phyloP scores from a whole-genome alignment of 2,888 invertebrate genomes.

The Nephrotoma appendiculata region DNA sequence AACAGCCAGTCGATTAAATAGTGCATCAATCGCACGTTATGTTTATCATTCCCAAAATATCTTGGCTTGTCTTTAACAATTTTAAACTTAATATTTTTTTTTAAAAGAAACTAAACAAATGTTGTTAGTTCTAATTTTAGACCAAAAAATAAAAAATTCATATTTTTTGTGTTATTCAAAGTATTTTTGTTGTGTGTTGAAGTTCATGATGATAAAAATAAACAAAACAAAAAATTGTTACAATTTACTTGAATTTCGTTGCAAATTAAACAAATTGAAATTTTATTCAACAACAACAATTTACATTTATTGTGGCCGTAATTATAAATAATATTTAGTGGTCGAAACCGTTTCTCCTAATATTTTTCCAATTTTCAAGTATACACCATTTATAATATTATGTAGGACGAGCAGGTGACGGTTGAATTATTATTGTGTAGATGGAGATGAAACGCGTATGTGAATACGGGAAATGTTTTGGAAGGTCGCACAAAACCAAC shows the following conservation, averaged over 20 bases:
- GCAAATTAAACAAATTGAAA: neutral
- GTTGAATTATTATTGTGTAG: neutral
- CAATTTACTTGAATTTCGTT: neutral
- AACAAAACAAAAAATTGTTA: neutral
- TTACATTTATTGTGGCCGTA: too few species aligned
- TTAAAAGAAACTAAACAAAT: neutral
- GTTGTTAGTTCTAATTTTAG: neutral
- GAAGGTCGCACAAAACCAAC: neutral
- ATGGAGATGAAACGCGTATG: neutral
- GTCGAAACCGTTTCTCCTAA: neutral
- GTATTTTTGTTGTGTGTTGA: neutral
- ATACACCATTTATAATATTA: neutral
- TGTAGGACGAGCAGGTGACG: neutral
- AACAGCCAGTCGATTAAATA: neutral
- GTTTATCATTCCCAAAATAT: neutral
- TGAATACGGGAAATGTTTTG: neutral
- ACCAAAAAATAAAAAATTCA: neutral
- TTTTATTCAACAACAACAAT: neutral
- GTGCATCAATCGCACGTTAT: neutral
- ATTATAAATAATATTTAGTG: neutral
- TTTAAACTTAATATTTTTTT: neutral
- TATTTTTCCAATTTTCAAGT: neutral
- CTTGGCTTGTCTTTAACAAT: neutral
- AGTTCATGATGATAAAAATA: neutral
- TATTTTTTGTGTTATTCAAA: neutral